Percentiles rank a stretch among this genome's conserved stretches.
phyloP scores from a whole-genome alignment of 2,113 vertebrate genomes.

The Halichoerus grypus region DNA sequence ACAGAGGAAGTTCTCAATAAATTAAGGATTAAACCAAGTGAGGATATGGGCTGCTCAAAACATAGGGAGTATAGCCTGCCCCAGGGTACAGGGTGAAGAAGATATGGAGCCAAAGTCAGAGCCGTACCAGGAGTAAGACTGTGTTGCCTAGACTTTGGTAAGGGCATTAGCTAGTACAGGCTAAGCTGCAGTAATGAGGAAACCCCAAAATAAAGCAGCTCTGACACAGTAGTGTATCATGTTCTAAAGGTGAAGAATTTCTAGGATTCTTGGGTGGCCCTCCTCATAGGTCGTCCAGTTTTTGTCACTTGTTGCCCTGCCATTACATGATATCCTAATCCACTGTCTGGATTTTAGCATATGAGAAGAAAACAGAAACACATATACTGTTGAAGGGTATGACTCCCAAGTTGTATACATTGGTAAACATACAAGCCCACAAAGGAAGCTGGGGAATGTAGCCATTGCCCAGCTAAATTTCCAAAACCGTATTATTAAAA shows the following conservation, averaged over 20 bases:
- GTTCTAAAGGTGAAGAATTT: background rate
- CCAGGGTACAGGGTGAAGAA: background rate
- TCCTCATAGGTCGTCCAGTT: background rate
- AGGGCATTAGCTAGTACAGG: background rate
- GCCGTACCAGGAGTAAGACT: background rate
- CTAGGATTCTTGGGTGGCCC: background rate
- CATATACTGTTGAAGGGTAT: background rate
- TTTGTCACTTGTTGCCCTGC: background rate
- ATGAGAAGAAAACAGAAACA: background rate
- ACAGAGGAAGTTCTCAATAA: background rate
- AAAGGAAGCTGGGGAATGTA: background rate
- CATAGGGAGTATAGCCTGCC: background rate
- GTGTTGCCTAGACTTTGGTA: background rate
- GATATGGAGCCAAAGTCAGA: background rate
- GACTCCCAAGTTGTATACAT: background rate
- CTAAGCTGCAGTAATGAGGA: background rate
- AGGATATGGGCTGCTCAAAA: background rate
- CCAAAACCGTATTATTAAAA: background rate
- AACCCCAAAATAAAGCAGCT: background rate
- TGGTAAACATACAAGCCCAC: background rate
- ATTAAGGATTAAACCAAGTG: background rate
- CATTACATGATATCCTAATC: background rate
- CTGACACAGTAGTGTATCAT: background rate
- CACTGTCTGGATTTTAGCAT: background rate
- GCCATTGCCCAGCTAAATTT: background rate